Percentiles rank a stretch among this genome's conserved stretches.
Conservation (phyloP, 2,797 vertebrate genomes). For the Mareca penelope region DNA sequence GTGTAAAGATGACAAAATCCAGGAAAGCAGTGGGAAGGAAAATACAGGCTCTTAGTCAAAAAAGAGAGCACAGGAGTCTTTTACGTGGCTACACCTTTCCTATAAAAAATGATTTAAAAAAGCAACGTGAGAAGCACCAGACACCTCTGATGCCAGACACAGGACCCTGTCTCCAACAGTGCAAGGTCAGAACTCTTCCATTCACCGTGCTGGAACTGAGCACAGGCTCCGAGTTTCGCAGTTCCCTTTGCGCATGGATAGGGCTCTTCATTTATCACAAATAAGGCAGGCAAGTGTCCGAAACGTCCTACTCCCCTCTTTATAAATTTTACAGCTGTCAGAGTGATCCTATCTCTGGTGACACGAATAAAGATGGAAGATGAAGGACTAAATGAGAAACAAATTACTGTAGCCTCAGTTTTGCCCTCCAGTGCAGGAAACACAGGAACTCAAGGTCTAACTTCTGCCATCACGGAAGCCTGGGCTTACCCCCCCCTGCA, state of each 20-base stretch:
- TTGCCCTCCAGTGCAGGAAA: not conserved
- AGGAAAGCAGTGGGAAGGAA: not conserved
- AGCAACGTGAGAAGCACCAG: not conserved
- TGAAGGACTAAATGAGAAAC: constrained; percentile 21
- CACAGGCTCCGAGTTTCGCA: fast-evolving
- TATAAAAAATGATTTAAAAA: not conserved
- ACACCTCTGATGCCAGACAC: not conserved
- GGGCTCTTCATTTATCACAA: not conserved
- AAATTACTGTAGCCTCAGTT: not conserved
- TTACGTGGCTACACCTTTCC: not conserved
- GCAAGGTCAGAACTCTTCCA: not conserved
- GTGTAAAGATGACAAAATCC: not conserved
- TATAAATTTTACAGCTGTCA: not conserved
- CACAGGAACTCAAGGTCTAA: not conserved
- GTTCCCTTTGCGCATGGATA: not conserved
- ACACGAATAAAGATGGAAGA: constrained; percentile 9
- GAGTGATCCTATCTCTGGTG: not conserved
- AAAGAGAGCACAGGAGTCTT: not conserved
- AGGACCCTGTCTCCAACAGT: not conserved
- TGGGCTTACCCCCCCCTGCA: not conserved
- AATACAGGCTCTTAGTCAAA: not conserved
- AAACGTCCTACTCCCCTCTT: not conserved
- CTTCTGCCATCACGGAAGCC: not conserved
- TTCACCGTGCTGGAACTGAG: not conserved
- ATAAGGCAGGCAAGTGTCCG: not conserved